Evolutionary conservation across 2,113 vertebrate genomes (phyloP).

Genomic region (Arvicanthis niloticus): DNA sequence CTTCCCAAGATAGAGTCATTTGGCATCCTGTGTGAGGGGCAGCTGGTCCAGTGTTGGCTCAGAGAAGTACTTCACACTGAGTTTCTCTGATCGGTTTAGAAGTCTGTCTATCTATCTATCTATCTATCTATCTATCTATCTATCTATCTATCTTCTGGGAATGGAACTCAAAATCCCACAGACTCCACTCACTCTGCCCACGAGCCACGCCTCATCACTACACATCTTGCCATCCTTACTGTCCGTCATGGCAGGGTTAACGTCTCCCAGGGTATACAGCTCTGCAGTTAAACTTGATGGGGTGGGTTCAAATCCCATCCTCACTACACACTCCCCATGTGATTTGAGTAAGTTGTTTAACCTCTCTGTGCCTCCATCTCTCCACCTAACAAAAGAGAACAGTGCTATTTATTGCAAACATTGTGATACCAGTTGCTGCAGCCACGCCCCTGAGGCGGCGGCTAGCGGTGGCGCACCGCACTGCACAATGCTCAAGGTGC

Average conservation of each 20-base stretch:
- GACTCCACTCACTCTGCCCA: no score
- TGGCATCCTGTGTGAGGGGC: not conserved
- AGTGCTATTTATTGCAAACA: no score
- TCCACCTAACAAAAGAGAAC: not conserved
- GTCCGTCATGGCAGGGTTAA: not conserved
- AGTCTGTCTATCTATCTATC: not conserved
- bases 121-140: not conserved
- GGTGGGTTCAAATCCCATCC: not conserved
- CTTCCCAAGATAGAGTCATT: not conserved
- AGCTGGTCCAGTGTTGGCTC: not conserved
- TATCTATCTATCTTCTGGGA: not conserved
- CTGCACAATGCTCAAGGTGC: not conserved
- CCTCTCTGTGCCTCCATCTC: not conserved
- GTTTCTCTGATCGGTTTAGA: not conserved
- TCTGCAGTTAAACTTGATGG: not conserved
- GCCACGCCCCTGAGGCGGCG: not conserved
- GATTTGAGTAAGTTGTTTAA: not conserved
- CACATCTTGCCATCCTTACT: not conserved
- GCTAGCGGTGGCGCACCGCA: fast-evolving
- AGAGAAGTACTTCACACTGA: not conserved
- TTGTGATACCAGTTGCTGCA: no score
- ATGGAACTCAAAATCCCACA: not conserved
- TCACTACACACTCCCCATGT: not conserved
- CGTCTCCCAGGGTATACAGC: not conserved
- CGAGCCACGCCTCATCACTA: not conserved